Evolutionary conservation across 2,113 vertebrate genomes (phyloP).

Genomic region (Vimba vimba): DNA sequence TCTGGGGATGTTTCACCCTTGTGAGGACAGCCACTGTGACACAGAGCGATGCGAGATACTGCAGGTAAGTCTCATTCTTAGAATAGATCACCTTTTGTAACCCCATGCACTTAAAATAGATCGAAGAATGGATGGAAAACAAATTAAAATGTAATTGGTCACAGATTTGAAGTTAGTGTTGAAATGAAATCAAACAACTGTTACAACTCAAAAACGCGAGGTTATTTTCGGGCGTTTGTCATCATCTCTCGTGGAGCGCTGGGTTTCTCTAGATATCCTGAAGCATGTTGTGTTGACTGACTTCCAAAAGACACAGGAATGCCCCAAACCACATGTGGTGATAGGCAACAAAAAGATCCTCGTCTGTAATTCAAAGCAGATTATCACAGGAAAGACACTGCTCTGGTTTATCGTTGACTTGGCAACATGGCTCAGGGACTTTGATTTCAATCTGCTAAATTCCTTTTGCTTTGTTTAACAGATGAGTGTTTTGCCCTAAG

Average conservation of each 20-base stretch:
- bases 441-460: conserved; percentile 59
- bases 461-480: conserved; percentile 49
- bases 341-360: conserved; percentile 42
- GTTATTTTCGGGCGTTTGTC: conserved; percentile 18
- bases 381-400: conserved; percentile 32
- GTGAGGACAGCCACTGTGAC: conserved; percentile 91
- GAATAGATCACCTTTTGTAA: not conserved
- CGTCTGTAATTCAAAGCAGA: conserved; percentile 50
- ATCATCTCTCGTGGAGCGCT: not conserved
- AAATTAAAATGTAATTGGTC: conserved; percentile 12
- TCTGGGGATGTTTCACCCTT: conserved; percentile 98
- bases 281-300: conserved; percentile 46
- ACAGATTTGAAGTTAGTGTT: not conserved
- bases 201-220: not conserved
- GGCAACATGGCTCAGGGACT: conserved; percentile 39
- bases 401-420: conserved; percentile 39
- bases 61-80: conserved; percentile 77
- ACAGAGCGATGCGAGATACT: conserved; percentile 94
- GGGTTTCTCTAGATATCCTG: conserved; percentile 48
- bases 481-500: conserved; percentile 49
- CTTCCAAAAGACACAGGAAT: conserved; percentile 43
- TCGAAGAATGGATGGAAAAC: not conserved
- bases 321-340: conserved; percentile 45
- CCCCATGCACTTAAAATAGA: not conserved
- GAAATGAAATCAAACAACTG: not conserved